Percentiles rank a stretch among this genome's conserved stretches.
Evolutionary conservation across 2,797 vertebrate species (phyloP).

Genomic region (Rhincodon typus): DNA sequence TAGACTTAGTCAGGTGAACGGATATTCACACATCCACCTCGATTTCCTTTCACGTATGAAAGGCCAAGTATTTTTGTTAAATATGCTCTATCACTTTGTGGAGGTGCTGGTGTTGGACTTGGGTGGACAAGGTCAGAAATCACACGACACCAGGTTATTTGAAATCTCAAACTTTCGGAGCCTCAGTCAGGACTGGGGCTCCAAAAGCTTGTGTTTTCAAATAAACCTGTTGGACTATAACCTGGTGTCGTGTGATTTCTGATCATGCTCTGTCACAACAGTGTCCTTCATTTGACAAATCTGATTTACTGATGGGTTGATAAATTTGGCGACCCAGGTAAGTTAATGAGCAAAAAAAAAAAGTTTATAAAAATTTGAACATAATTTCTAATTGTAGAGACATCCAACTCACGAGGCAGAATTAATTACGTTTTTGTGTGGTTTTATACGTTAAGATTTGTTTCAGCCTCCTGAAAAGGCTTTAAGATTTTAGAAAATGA

Average conservation of each 20-base stretch:
- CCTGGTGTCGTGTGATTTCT: no score
- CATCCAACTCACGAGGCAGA: background rate
- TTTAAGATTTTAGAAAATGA: background rate
- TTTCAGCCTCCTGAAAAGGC: background rate
- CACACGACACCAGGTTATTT: no score
- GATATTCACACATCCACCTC: background rate
- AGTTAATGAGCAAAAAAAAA: background rate
- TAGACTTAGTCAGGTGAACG: background rate
- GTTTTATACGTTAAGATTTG: background rate
- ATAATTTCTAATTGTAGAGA: background rate
- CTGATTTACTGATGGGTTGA: background rate
- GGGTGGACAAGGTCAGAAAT: no score
- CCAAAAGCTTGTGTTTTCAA: no score
- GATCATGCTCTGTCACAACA: no score
- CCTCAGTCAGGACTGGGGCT: no score
- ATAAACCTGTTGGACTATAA: no score
- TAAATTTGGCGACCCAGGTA: background rate
- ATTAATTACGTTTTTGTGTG: background rate
- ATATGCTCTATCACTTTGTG: no score
- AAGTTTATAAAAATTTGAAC: background rate
- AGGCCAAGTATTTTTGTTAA: background rate
- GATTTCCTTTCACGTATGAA: background rate
- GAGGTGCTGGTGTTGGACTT: no score
- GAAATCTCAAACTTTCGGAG: no score
- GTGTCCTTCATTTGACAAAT: background rate